Conservation (phyloP, 1,140 invertebrate species). For the Drosophila aff. region DNA sequence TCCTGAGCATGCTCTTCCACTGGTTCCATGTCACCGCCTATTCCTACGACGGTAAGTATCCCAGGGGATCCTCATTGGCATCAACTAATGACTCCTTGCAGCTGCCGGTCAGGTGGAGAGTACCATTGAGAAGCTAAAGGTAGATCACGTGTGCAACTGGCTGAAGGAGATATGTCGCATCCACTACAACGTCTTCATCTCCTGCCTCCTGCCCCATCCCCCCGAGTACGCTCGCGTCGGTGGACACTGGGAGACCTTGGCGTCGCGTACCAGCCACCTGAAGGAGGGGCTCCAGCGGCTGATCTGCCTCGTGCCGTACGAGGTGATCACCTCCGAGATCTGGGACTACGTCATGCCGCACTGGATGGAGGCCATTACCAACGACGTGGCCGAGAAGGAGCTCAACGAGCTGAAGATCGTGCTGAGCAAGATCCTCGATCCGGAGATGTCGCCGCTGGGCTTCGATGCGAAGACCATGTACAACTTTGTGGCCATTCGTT, state of each 20-base stretch:
- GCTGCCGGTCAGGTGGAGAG: constrained; percentile 90
- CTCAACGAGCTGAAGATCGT: constrained; percentile 96
- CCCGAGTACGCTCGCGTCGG: constrained; percentile 89
- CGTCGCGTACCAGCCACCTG: constrained; percentile 95
- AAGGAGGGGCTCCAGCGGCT: constrained; percentile 96
- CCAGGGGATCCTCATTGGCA: background rate
- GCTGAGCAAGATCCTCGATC: constrained; percentile 98
- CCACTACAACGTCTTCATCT: constrained; percentile 94
- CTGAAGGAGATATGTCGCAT: constrained; percentile 92
- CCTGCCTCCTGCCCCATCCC: constrained; percentile 93
- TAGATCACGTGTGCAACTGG: constrained; percentile 97
- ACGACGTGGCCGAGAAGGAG: constrained; percentile 97
- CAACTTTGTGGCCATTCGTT: constrained; percentile 95
- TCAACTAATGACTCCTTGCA: constrained; percentile 10
- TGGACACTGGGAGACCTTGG: constrained; percentile 97
- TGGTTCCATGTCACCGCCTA: constrained; percentile 99
- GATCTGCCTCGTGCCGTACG: constrained; percentile 98
- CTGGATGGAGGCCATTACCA: constrained; percentile 99
- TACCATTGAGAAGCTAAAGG: constrained; percentile 95
- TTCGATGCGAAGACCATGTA: constrained; percentile 98
- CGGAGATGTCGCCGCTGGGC: constrained; percentile 97
- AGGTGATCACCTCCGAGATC: constrained; percentile 97
- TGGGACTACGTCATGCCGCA: constrained; percentile 99
- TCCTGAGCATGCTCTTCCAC: constrained; percentile 98
- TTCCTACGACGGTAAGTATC: constrained; percentile 93